phyloP scores from a whole-genome alignment of 2,797 vertebrate species.

The Enteromius viviparus region DNA sequence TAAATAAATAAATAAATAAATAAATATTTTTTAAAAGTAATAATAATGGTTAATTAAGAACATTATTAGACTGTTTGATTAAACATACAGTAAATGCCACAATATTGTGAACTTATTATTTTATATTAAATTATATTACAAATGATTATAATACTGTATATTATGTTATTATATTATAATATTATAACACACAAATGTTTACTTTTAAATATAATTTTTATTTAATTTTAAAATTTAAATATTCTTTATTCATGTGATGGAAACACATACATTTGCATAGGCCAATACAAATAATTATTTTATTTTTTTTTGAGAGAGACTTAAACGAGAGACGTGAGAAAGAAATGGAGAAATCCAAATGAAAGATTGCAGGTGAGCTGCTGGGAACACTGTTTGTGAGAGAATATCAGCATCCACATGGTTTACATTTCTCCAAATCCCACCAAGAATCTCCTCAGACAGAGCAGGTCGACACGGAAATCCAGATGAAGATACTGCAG shows the following conservation, averaged over 20 bases:
- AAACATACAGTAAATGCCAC: background rate
- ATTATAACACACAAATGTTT: no score
- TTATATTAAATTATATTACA: background rate
- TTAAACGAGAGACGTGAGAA: background rate
- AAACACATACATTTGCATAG: background rate
- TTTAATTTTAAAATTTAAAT: background rate
- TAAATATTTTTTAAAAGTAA: no score
- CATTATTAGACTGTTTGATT: background rate
- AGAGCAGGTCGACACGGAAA: constrained; percentile 70
- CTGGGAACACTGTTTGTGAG: background rate
- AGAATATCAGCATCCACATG: constrained; percentile 70
- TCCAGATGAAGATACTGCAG: constrained; percentile 78
- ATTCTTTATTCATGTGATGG: background rate
- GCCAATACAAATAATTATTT: no score
- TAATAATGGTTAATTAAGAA: background rate
- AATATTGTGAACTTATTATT: background rate
- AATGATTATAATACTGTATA: no score
- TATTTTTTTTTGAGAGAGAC: background rate
- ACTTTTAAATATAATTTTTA: no score
- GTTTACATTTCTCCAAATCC: constrained; percentile 78
- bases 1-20: no score
- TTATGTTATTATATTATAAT: no score
- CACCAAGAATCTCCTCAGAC: constrained; percentile 62
- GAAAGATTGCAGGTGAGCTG: constrained; percentile 2
- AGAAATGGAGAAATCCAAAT: background rate